Conservation (phyloP, 2,113 vertebrate species). For the Spea multiplicata region DNA sequence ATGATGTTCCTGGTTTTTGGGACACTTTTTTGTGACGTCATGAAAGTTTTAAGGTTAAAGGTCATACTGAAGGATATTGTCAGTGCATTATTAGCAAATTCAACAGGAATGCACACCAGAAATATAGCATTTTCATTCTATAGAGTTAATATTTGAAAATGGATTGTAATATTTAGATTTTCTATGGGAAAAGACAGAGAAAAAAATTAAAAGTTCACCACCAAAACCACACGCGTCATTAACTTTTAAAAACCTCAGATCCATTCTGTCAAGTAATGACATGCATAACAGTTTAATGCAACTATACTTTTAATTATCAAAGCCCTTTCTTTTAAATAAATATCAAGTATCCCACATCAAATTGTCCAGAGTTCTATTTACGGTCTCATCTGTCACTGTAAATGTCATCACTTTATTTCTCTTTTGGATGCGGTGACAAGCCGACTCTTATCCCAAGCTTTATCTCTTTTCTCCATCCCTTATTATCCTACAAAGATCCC, state of each 20-base stretch:
- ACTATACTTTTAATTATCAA: slow-evolving; percentile 87
- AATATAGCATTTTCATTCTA: too few relatives aligned
- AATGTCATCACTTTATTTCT: slow-evolving; percentile 93
- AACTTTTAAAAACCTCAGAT: slow-evolving; percentile 73
- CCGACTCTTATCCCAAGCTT: slow-evolving; percentile 83
- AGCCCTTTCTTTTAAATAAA: slow-evolving; percentile 88
- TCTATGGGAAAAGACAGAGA: neutral
- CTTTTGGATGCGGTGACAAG: slow-evolving; percentile 79
- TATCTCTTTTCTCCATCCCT: slow-evolving; percentile 87
- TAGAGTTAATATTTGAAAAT: too few relatives aligned
- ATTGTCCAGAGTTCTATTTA: slow-evolving; percentile 79
- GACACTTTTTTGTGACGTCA: too few relatives aligned
- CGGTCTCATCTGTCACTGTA: slow-evolving; percentile 90
- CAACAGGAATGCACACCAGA: too few relatives aligned
- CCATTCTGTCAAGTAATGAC: slow-evolving; percentile 79
- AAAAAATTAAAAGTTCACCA: slow-evolving; percentile 3
- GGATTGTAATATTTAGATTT: neutral
- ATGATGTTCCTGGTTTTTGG: too few relatives aligned
- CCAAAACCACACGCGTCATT: slow-evolving; percentile 63
- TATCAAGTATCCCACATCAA: slow-evolving; percentile 86
- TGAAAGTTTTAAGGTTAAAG: too few relatives aligned
- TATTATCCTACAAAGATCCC: slow-evolving; percentile 86
- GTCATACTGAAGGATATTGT: too few relatives aligned
- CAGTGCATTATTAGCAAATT: too few relatives aligned
- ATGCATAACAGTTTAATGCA: slow-evolving; percentile 78